phyloP scores from a whole-genome alignment of 2,113 vertebrate species.

The Sus scrofa region T2T-Sscrofa CM000830.6:115100501-115101000 shows the following conservation, averaged over 20 bases:
- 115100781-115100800: neutral
- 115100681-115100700: conserved; percentile 44
- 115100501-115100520: conserved; percentile 17
- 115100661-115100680: neutral
- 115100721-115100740: conserved; percentile 16
- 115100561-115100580: conserved; percentile 4
- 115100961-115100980: neutral
- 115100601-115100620: neutral
- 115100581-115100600: neutral
- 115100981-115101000: conserved; percentile 11
- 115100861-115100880: conserved; percentile 3
- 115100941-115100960: conserved; percentile 1
- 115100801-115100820: neutral
- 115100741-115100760: neutral
- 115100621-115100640: neutral
- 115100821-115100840: neutral
- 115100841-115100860: neutral
- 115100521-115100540: conserved; percentile 51
- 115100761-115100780: neutral
- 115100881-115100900: neutral
- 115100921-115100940: neutral
- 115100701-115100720: conserved; percentile 1
- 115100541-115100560: conserved; percentile 48
- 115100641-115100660: neutral
- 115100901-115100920: conserved; percentile 13